A percentile compares a stretch with the other conserved stretches of the same genome.
phyloP scores from a whole-genome alignment of 2,113 vertebrate species.

The Erpornis zantholeuca region DNA sequence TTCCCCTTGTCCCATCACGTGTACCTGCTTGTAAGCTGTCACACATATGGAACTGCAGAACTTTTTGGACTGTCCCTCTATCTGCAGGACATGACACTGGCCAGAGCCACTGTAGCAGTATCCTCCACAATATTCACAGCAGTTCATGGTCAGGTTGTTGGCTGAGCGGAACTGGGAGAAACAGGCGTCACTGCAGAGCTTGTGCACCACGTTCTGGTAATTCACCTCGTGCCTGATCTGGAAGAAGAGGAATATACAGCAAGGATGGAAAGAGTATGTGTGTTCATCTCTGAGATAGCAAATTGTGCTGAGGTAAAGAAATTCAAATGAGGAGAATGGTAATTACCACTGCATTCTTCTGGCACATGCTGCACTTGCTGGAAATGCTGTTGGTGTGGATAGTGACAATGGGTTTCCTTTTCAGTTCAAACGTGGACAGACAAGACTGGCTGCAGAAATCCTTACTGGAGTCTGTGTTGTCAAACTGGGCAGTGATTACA shows the following conservation, averaged over 20 bases:
- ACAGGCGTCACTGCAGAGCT: conserved; percentile 91
- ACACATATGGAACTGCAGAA: conserved; percentile 87
- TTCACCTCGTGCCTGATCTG: conserved; percentile 93
- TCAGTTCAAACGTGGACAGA: conserved; percentile 83
- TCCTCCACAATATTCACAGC: conserved; percentile 87
- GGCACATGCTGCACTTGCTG: conserved; percentile 92
- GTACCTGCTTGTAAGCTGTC: conserved; percentile 87
- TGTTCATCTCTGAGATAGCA: not conserved
- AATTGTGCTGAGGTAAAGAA: not conserved
- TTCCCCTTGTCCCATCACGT: not conserved
- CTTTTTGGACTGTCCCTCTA: conserved; percentile 85
- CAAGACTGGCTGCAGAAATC: conserved; percentile 94
- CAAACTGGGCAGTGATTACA: conserved; percentile 88
- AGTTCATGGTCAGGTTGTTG: conserved; percentile 91
- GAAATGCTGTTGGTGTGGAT: conserved; percentile 78
- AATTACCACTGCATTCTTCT: conserved; percentile 85
- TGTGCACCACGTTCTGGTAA: conserved; percentile 87
- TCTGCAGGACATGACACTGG: conserved; percentile 83
- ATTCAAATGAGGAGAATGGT: not conserved
- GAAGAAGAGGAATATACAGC: not conserved
- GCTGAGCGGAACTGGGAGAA: conserved; percentile 89
- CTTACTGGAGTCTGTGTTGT: conserved; percentile 80
- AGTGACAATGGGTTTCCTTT: conserved; percentile 77
- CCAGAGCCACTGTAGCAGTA: conserved; percentile 85
- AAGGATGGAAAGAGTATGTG: not conserved